Base-by-base conservation (phyloP, 2,113 vertebrate species). In the Perca schrenkii region DNA sequence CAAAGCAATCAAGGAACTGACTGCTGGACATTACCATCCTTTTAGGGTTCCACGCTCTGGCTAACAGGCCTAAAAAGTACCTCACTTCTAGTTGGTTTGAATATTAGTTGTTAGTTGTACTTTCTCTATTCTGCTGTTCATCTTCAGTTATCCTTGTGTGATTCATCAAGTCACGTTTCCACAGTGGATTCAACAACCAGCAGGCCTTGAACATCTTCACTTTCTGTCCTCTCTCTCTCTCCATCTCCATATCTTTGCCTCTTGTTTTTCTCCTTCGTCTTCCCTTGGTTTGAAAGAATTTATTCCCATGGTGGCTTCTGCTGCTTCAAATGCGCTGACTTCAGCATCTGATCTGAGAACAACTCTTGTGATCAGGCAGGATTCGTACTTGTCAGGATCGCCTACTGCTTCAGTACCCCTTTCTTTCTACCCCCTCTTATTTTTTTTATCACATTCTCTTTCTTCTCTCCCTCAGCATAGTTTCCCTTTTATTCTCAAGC, bases 261-360 rank as follows among this genome's bases (percentile, higher is more conserved):
- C 53, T 17, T 52, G 50, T 54, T 76, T n/a, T 62, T 54, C 62
- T 66, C 25, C 46, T 80, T 21, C 19, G 40, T 79, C 75, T 81
- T 61, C 25, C 74, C 72, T 74, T 2, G 43, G 73, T 84, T 87
- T 36, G 81, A 52, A 61, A 74, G 74, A 77, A 75, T 86, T 8
- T 83, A 87, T 85, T 90, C 90, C 90, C 89, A 60, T 22, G 73
- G 80, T 43, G 74, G 53, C 62, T 74, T 70, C 64, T 77, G 79
- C 77, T 74, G 85, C 83, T 91, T 91, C 72, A 79, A 85, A 90
- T 89, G 83, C 57, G 74, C 88, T 89, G 90, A 92, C 90, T 89
- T 90, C 89, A 88, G 86, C 91, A 87, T 87, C 79, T 74, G 88
- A 93, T 91, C 89, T 82, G 71, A 77, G 88, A 57, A 71, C 77